These are phyloP conservation scores for Tachypleus tridentatus DNA, from an alignment of 1,140 invertebrate genomes.

Conservation along the genomic window DNA sequence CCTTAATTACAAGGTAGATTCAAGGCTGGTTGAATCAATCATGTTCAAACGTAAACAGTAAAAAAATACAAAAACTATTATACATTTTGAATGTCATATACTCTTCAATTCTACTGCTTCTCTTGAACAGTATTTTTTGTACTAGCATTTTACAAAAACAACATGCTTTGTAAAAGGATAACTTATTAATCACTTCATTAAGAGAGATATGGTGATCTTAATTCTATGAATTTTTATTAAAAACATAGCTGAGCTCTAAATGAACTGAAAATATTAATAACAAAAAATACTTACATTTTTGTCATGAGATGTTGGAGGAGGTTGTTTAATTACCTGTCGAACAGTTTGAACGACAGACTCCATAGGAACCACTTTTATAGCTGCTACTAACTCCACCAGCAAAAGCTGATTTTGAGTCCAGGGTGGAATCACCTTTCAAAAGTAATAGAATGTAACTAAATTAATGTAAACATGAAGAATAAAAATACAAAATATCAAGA, in stretches of 20 bases:
- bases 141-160: too few relatives aligned
- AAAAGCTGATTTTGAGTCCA: constrained; percentile 58
- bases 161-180: not conserved
- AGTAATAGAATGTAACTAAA: not conserved
- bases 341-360: constrained; percentile 76
- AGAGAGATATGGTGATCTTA: too few relatives aligned
- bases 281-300: constrained; percentile 1
- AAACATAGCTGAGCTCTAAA: not conserved
- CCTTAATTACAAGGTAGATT: too few relatives aligned
- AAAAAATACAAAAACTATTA: too few relatives aligned
- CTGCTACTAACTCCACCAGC: constrained; percentile 62
- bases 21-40: too few relatives aligned
- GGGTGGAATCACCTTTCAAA: constrained; percentile 43
- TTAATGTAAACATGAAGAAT: too few relatives aligned
- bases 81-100: too few relatives aligned
- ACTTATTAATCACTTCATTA: too few relatives aligned
- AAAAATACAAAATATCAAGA: too few relatives aligned
- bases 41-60: too few relatives aligned
- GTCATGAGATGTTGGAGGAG: constrained; percentile 43
- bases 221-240: not conserved
- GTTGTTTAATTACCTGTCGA: constrained; percentile 64
- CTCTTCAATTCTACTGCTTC: too few relatives aligned
- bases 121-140: too few relatives aligned
- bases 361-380: constrained; percentile 70
- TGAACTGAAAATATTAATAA: not conserved